phyloP scores from a whole-genome alignment of 2,113 vertebrate species.

The Heterocephalus glaber region DNA sequence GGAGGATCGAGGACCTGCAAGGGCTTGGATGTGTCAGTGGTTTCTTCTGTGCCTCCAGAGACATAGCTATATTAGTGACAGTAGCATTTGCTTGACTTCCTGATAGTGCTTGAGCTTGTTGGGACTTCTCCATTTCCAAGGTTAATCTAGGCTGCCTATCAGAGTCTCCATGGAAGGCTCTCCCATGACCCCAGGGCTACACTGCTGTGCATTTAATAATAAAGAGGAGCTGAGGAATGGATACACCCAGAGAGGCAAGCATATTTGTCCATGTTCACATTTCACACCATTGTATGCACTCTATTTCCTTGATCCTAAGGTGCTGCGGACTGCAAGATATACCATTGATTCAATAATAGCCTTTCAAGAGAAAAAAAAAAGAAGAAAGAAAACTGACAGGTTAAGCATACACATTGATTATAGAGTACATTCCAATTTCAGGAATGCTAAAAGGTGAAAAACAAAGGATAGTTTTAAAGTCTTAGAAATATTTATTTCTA shows the following conservation, averaged over 20 bases:
- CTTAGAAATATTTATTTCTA: too few relatives aligned
- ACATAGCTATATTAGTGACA: rapidly evolving
- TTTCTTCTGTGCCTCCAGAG: not conserved
- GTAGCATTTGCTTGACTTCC: not conserved
- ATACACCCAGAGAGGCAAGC: rapidly evolving
- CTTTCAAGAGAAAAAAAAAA: not conserved
- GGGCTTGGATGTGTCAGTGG: not conserved
- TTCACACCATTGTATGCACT: rapidly evolving
- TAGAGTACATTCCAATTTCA: not conserved
- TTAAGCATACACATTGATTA: not conserved
- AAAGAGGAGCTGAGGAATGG: not conserved
- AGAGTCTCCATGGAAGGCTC: rapidly evolving
- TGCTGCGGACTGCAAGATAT: rapidly evolving
- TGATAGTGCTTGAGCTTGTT: not conserved
- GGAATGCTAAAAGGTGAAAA: not conserved
- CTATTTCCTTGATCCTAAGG: not conserved
- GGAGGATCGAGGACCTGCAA: not conserved
- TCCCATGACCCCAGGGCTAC: not conserved
- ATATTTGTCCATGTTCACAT: rapidly evolving
- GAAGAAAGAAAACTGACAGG: not conserved
- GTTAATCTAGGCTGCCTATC: not conserved
- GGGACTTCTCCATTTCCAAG: not conserved
- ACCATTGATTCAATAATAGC: not conserved
- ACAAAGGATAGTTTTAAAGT: not conserved
- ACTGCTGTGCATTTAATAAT: rapidly evolving